These are phyloP conservation scores for Apodemia hepburni DNA, from an alignment of 2,888 invertebrate genomes.

Conservation along the genomic window DNA sequence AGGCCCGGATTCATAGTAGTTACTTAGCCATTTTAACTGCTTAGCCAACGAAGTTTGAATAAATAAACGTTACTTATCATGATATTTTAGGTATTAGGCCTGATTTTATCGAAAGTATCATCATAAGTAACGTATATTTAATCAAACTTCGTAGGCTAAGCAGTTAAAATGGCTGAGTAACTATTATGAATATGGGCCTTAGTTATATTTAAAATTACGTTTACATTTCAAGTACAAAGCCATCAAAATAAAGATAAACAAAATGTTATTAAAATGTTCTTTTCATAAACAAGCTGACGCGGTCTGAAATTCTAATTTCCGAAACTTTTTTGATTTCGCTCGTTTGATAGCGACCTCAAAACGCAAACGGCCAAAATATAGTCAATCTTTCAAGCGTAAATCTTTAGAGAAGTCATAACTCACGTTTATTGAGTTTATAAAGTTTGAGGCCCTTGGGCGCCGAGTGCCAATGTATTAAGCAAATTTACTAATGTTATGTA, in stretches of 20 bases:
- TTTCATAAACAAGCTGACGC: background rate
- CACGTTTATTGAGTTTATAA: slow-evolving; percentile 67
- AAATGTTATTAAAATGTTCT: slow-evolving; percentile 4
- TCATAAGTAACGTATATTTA: no score
- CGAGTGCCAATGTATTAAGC: slow-evolving; percentile 33
- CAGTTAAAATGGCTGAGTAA: no score
- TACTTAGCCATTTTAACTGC: no score
- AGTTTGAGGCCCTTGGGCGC: slow-evolving; percentile 49
- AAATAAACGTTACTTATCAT: no score
- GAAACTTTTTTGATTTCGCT: slow-evolving; percentile 12
- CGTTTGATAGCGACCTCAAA: slow-evolving; percentile 9
- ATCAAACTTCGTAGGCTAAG: no score
- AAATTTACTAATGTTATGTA: slow-evolving; percentile 38
- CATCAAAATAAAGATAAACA: background rate
- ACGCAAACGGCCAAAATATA: slow-evolving; percentile 13
- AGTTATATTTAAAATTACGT: no score
- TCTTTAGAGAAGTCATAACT: slow-evolving; percentile 64
- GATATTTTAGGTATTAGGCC: no score
- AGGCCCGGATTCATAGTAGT: no score
- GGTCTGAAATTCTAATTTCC: slow-evolving; percentile 4
- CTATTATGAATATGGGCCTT: no score
- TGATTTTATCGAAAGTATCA: no score
- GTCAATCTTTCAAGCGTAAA: slow-evolving; percentile 65
- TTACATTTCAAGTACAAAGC: background rate
- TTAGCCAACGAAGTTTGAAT: no score